A percentile compares a stretch with the other conserved stretches of the same genome.
Evolutionary conservation across 2,113 vertebrate genomes (phyloP).

Genomic region (Prionailurus bengalensis): DNA sequence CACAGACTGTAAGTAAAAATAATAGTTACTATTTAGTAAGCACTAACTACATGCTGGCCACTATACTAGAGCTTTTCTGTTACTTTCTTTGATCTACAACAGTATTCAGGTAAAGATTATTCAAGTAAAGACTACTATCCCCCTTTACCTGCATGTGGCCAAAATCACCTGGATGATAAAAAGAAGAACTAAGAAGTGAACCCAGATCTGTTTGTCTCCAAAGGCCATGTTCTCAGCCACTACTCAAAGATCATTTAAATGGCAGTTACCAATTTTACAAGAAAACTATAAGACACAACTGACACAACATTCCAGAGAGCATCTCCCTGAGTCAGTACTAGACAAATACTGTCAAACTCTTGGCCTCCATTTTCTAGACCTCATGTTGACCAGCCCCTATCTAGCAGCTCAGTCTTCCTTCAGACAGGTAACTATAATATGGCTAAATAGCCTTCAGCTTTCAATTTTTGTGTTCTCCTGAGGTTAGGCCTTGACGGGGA

Average conservation of each 20-base stretch:
- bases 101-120: background rate
- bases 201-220: background rate
- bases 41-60: background rate
- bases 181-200: background rate
- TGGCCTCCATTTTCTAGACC: background rate
- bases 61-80: background rate
- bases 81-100: background rate
- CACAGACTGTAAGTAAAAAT: background rate
- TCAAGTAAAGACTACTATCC: background rate
- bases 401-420: background rate
- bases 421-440: background rate
- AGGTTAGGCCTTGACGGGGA: background rate
- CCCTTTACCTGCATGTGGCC: background rate
- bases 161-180: background rate
- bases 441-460: background rate
- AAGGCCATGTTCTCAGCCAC: background rate
- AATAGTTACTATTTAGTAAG: background rate
- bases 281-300: background rate
- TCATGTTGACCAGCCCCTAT: background rate
- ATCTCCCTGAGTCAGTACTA: background rate
- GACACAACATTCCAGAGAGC: background rate
- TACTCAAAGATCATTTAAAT: conserved; percentile 25
- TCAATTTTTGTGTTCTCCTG: background rate
- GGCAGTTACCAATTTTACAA: background rate
- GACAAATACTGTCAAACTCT: background rate